These are phyloP conservation scores for Ostrea edulis DNA, from an alignment of 1,140 invertebrate genomes.

Conservation along the genomic window DNA sequence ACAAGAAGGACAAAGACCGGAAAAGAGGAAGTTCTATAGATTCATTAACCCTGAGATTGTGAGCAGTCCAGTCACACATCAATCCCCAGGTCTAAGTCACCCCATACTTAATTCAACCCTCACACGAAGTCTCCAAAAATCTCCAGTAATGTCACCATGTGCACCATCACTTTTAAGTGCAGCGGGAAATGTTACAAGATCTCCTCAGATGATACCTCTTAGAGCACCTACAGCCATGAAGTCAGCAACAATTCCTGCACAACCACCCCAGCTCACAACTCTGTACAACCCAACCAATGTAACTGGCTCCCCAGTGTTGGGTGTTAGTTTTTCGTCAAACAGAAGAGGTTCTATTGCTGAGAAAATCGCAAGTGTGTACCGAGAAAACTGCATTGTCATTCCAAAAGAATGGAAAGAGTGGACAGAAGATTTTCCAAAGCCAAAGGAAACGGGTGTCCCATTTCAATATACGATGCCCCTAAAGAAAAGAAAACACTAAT, in stretches of 20 bases:
- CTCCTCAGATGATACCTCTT: background rate
- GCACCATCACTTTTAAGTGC: no score
- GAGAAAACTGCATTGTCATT: background rate
- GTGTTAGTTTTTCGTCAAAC: background rate
- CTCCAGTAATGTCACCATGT: background rate
- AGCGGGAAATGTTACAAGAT: no score
- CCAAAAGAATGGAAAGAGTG: conserved; percentile 7
- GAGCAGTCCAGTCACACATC: no score
- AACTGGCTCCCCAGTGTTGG: background rate
- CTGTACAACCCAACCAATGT: background rate
- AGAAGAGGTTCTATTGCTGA: background rate
- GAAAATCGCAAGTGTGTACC: background rate
- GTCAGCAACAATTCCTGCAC: background rate
- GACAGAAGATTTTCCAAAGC: background rate
- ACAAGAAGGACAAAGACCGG: background rate
- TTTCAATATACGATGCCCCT: background rate
- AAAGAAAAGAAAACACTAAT: conserved; percentile 8
- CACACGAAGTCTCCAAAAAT: background rate
- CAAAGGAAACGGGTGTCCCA: background rate
- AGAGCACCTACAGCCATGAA: background rate
- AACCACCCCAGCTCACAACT: background rate
- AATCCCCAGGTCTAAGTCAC: background rate
- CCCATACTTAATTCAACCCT: background rate
- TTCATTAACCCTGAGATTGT: background rate
- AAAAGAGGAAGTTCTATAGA: background rate